Evolutionary conservation across 1,140 invertebrate species (phyloP), one percentile per base, ranked within the genome.

Genomic region (Cyclargus thomasi): DNA sequence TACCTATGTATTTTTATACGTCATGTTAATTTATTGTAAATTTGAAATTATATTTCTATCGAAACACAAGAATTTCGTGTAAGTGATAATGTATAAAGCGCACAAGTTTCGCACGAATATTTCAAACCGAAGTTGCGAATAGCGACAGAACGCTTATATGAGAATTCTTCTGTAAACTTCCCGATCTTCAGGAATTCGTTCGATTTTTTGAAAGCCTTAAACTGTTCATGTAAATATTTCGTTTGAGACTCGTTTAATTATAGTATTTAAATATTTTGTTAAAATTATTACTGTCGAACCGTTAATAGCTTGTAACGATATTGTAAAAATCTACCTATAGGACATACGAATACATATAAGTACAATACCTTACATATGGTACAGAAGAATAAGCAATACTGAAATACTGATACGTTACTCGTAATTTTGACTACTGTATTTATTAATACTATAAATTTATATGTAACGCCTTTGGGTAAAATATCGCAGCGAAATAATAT

Each of bases 341-440:
- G 75, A 77, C 68, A 71, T 80, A 76, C 73, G 73, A 78, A 79
- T 67, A 78, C 76, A 67, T 79, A 74, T 78, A 81, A 81, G 77
- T 79, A 83, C 79, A 81, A 80, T 84, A 79, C 73, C 72, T 76
- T 73, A 79, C 77, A 75, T 73, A 77, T 72, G 78, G 70, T 84
- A 82, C 78, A 73, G 72, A 72, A 83, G 80, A 78, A 69, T 86
- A 87, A 85, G 77, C 79, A 82, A 82, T 82, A 81, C 71, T 75
- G 67, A 77, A 82, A 80, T 81, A 81, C 71, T 76, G 67, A 77
- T 63, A 74, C 55, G 55, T 29, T 55, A 65, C 78, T 74, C 75
- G 79, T 71, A 78, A 75, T 71, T 76, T 75, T 74, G 77, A 78
- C 76, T 81, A 82, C 74, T 70, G 77, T 79, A 79, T 80, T 84